Percentiles rank a stretch among this genome's conserved stretches.
Conservation (phyloP, 2,797 vertebrate species). For the Darevskia mixta region DNA sequence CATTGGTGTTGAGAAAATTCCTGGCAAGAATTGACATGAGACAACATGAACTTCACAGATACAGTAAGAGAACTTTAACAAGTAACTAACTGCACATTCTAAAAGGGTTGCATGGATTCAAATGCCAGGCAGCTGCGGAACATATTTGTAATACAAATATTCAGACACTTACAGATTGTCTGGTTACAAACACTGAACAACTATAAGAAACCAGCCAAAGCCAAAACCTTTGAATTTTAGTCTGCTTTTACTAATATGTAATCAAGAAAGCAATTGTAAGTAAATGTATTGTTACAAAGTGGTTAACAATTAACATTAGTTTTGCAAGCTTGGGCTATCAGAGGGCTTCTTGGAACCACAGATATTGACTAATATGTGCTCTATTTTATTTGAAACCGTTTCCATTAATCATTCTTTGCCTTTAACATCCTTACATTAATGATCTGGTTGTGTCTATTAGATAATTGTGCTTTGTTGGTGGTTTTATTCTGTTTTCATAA, state of each 20-base stretch:
- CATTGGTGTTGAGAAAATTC: constrained; percentile 84
- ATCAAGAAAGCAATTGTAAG: constrained; percentile 68
- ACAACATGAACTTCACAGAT: constrained; percentile 81
- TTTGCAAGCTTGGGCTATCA: constrained; percentile 22
- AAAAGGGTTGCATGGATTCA: constrained; percentile 73
- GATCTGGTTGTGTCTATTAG: constrained; percentile 28
- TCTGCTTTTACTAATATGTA: constrained; percentile 67
- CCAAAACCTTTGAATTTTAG: constrained; percentile 63
- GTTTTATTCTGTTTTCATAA: constrained; percentile 28
- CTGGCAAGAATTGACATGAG: constrained; percentile 81
- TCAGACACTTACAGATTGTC: constrained; percentile 73
- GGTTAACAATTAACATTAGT: constrained; percentile 66
- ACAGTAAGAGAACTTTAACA: constrained; percentile 80
- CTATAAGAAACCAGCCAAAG: constrained; percentile 71
- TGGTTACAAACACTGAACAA: constrained; percentile 75
- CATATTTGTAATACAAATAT: constrained; percentile 73
- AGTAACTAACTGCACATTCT: constrained; percentile 79
- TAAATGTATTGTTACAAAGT: constrained; percentile 61
- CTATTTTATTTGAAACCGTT: constrained; percentile 37
- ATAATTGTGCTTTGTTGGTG: constrained; percentile 31
- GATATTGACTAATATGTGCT: constrained; percentile 4
- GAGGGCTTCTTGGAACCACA: constrained; percentile 59
- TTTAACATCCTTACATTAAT: constrained; percentile 20
- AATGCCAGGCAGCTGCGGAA: constrained; percentile 82
- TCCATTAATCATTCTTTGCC: constrained; percentile 20